Percentiles rank a stretch among this genome's conserved stretches.
Evolutionary conservation across 30 jellyfish, hydroid and myxozoan genomes (phyloP).

Genomic region (Euphysa ruthae): DNA sequence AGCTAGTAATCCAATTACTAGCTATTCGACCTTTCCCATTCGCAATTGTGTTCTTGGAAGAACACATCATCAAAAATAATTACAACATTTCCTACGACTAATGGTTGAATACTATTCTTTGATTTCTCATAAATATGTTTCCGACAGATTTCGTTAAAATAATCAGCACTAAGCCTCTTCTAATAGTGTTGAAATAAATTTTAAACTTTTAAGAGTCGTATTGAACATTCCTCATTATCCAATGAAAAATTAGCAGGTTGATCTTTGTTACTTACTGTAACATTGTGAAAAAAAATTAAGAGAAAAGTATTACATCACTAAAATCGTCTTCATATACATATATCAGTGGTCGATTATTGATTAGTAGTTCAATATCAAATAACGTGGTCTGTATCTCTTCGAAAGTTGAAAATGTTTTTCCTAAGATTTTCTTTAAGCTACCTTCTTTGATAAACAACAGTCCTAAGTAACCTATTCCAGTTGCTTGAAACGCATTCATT

Average conservation of each 20-base stretch:
- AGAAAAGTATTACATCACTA: slow-evolving; percentile 27
- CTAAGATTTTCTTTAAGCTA: slow-evolving; percentile 18
- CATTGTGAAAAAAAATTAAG: slow-evolving; percentile 6
- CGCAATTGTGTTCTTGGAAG: too few species aligned
- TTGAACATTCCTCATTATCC: not conserved
- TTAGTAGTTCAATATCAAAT: not conserved
- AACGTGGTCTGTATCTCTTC: slow-evolving; percentile 6
- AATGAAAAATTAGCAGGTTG: too few species aligned
- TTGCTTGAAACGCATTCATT: too few species aligned
- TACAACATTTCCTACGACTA: too few species aligned
- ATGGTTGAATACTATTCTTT: too few species aligned
- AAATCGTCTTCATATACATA: slow-evolving; percentile 8
- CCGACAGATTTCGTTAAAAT: slow-evolving; percentile 5
- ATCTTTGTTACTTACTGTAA: too few species aligned
- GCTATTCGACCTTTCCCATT: not conserved
- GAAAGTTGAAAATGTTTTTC: not conserved
- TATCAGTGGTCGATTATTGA: slow-evolving; percentile 31
- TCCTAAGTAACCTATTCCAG: too few species aligned
- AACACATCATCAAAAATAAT: too few species aligned
- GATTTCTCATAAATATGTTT: not conserved
- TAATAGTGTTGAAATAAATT: not conserved
- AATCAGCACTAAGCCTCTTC: not conserved
- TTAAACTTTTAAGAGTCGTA: not conserved
- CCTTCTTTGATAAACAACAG: too few species aligned
- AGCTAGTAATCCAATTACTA: not conserved